These are phyloP conservation scores for Anolis apletophallus DNA, from an alignment of 2,797 vertebrate genomes.

Conservation along the genomic window DNA sequence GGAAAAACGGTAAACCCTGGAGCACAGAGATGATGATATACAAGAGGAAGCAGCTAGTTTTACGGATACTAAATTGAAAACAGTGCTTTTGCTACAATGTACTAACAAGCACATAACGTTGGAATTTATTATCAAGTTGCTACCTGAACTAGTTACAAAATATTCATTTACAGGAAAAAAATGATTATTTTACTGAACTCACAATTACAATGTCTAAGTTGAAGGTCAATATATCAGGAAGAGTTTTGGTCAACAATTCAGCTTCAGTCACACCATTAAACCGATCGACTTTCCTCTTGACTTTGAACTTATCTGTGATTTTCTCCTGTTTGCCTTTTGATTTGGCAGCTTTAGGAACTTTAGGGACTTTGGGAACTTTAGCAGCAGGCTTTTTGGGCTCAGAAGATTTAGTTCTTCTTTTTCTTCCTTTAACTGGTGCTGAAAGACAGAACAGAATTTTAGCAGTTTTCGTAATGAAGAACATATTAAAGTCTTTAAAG, in stretches of 20 bases:
- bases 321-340: slow-evolving; percentile 94
- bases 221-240: slow-evolving; percentile 94
- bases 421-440: slow-evolving; percentile 87
- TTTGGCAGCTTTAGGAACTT: slow-evolving; percentile 62
- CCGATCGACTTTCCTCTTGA: slow-evolving; percentile 95
- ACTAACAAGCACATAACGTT: not conserved
- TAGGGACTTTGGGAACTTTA: slow-evolving; percentile 41
- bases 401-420: slow-evolving; percentile 77
- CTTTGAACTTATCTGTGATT: slow-evolving; percentile 95
- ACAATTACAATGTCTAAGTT: slow-evolving; percentile 99
- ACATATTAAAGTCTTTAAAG: not conserved
- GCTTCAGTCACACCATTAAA: slow-evolving; percentile 97
- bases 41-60: not conserved
- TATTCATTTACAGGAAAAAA: not conserved
- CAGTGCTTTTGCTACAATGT: not conserved
- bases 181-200: slow-evolving; percentile 73
- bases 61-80: not conserved
- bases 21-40: not conserved
- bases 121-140: not conserved
- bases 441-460: slow-evolving; percentile 55
- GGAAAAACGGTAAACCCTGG: not conserved
- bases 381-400: slow-evolving; percentile 82
- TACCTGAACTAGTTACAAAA: not conserved
- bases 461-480: not conserved
- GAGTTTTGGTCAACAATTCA: slow-evolving; percentile 94